These are phyloP conservation scores for Heliconius ethilla DNA, from an alignment of 2,888 invertebrate genomes.

Conservation along the genomic window DNA sequence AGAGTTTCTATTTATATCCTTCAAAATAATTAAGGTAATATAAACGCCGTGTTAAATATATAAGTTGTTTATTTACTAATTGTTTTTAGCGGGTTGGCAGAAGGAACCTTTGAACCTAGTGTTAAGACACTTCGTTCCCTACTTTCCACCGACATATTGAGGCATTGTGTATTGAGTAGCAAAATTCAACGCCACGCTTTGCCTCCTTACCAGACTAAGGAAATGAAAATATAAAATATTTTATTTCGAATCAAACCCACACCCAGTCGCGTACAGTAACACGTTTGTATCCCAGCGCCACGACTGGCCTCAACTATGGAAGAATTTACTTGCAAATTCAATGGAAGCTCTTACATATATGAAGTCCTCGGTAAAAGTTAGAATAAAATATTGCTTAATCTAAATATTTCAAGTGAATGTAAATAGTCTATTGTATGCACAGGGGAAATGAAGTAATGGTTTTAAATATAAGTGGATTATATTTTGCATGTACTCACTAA, in stretches of 20 bases:
- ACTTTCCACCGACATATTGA: background rate
- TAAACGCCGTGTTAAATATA: too few relatives aligned
- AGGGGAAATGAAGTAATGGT: slow-evolving; percentile 27
- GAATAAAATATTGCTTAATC: slow-evolving; percentile 6
- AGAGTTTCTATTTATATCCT: too few relatives aligned
- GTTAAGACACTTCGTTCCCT: background rate
- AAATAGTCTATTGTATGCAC: slow-evolving; percentile 19
- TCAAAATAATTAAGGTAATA: too few relatives aligned
- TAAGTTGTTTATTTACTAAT: too few relatives aligned
- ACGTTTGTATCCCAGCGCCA: background rate
- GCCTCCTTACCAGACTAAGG: background rate
- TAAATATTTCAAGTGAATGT: background rate
- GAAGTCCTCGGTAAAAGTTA: background rate
- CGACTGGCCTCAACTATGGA: background rate
- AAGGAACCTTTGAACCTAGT: too few relatives aligned
- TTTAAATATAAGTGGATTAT: slow-evolving; percentile 19
- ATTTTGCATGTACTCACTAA: background rate
- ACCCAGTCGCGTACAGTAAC: background rate
- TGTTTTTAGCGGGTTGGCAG: too few relatives aligned
- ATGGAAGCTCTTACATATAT: background rate
- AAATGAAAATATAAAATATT: background rate
- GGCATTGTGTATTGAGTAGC: background rate
- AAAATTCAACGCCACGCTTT: background rate
- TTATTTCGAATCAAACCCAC: background rate
- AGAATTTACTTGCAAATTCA: background rate